Percentiles rank a stretch among this genome's conserved stretches.
Evolutionary conservation across 1,140 invertebrate genomes (phyloP).

Genomic region (Drosophila busckii): DNA sequence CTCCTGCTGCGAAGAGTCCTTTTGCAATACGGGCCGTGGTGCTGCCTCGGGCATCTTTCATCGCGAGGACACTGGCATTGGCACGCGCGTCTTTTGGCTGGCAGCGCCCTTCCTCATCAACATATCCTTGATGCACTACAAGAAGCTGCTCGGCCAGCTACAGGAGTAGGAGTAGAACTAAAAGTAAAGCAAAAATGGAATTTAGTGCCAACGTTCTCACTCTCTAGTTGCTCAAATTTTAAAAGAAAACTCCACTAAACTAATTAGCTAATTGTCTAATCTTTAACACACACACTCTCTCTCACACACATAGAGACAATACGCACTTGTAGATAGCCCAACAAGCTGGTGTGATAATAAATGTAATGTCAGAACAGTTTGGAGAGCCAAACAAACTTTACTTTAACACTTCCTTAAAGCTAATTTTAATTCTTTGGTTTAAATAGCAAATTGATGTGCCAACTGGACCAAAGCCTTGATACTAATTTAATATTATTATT

Average conservation of each 20-base stretch:
- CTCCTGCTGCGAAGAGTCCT: conserved; percentile 87
- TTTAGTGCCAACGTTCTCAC: conserved; percentile 10
- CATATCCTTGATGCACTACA: conserved; percentile 60
- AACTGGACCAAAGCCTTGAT: too few species aligned
- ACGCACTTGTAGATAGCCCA: conserved; percentile 8
- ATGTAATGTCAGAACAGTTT: conserved; percentile 21
- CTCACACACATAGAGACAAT: neutral
- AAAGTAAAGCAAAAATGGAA: too few species aligned
- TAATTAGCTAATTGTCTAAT: conserved; percentile 11
- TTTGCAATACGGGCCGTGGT: conserved; percentile 85
- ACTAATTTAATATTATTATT: too few species aligned
- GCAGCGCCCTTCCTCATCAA: conserved; percentile 57
- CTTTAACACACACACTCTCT: neutral
- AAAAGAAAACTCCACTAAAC: too few species aligned
- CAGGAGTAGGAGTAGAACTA: too few species aligned
- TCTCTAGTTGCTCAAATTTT: conserved; percentile 18
- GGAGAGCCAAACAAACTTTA: too few species aligned
- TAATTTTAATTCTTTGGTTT: too few species aligned
- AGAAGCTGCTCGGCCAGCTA: conserved; percentile 35
- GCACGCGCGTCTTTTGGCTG: conserved; percentile 60
- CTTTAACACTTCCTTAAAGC: too few species aligned
- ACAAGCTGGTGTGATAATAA: conserved; percentile 29
- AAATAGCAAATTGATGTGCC: too few species aligned
- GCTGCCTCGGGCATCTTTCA: conserved; percentile 58
- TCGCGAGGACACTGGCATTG: conserved; percentile 71